Conservation (phyloP, 2,888 invertebrate species). For the Melitaea athalia region DNA sequence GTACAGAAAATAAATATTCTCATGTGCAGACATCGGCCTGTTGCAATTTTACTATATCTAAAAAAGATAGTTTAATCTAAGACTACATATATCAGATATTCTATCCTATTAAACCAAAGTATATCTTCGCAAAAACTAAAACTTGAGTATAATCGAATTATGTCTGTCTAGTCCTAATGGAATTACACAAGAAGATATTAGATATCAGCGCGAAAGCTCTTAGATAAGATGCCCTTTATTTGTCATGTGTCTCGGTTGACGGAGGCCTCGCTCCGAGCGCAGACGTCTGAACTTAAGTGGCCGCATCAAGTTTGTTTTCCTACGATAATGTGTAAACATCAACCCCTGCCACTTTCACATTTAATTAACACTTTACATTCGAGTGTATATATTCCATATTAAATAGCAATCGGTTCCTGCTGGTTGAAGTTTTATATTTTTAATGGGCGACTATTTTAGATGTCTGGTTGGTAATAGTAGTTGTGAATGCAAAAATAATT, state of each 20-base stretch:
- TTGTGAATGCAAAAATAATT: not conserved
- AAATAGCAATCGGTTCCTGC: not conserved
- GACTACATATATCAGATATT: not conserved
- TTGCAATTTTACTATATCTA: too few species aligned
- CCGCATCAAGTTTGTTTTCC: slow-evolving; percentile 65
- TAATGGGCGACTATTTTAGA: not conserved
- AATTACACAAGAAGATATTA: slow-evolving; percentile 38
- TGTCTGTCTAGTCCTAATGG: slow-evolving; percentile 24
- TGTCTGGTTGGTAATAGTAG: not conserved
- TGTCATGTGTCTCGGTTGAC: slow-evolving; percentile 55
- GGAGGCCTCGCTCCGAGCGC: slow-evolving; percentile 36
- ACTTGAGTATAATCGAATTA: slow-evolving; percentile 8
- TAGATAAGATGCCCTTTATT: slow-evolving; percentile 55
- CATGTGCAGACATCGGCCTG: too few species aligned
- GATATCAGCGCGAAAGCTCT: slow-evolving; percentile 54
- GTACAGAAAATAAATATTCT: too few species aligned
- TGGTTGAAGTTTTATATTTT: not conserved
- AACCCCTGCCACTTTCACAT: slow-evolving; percentile 51
- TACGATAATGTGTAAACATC: slow-evolving; percentile 71
- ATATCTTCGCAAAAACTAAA: not conserved
- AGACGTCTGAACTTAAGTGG: slow-evolving; percentile 53
- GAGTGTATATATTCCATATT: slow-evolving; percentile 32
- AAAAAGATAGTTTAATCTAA: not conserved
- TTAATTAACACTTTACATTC: slow-evolving; percentile 63
- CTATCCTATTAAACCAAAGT: not conserved